These are phyloP conservation scores for Ploceus nigricollis DNA, from an alignment of 2,113 vertebrate genomes.

Conservation along the genomic window DNA sequence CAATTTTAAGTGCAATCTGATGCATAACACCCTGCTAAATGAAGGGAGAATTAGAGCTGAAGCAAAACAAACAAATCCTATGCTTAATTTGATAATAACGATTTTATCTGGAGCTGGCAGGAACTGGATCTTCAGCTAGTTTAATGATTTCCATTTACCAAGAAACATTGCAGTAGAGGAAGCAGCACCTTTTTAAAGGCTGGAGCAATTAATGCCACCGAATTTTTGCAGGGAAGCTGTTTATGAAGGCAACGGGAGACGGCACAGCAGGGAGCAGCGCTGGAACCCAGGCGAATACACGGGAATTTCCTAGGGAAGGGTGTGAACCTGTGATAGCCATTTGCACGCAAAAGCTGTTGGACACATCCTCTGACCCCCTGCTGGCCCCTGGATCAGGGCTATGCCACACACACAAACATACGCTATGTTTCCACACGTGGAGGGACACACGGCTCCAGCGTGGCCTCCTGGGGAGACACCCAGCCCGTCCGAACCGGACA, in stretches of 20 bases:
- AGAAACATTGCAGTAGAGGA: background rate
- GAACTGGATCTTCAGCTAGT: background rate
- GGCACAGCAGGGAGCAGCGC: background rate
- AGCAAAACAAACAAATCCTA: conserved; percentile 4
- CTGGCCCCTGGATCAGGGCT: background rate
- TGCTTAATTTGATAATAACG: background rate
- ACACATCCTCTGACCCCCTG: background rate
- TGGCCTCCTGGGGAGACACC: fast-evolving
- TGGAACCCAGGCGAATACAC: background rate
- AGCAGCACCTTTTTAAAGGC: background rate
- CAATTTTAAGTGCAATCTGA: background rate
- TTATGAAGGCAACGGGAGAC: background rate
- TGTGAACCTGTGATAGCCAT: background rate
- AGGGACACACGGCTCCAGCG: fast-evolving
- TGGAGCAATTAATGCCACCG: background rate
- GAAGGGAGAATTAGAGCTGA: background rate
- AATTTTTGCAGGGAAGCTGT: background rate
- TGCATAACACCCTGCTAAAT: background rate
- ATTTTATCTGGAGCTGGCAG: background rate
- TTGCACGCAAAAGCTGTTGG: background rate
- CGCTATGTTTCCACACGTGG: no score
- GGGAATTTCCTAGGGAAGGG: background rate
- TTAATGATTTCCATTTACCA: background rate
- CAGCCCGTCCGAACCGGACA: background rate
- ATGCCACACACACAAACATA: fast-evolving